A percentile compares a stretch with the other conserved stretches of the same genome.
Conservation (phyloP, 2,797 vertebrate genomes). For the Clarias fuscus region DNA sequence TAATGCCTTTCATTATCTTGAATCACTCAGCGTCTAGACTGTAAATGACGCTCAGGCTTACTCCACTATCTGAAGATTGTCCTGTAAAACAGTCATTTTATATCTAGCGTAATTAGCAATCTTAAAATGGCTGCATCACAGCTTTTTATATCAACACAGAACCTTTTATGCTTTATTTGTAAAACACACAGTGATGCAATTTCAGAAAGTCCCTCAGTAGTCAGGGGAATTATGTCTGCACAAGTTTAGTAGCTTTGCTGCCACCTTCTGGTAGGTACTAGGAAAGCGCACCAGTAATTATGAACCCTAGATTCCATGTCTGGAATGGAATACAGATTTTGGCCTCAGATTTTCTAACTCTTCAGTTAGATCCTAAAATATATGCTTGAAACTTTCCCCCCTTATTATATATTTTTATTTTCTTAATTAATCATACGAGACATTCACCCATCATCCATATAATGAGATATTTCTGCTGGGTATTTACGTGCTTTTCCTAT, state of each 20-base stretch:
- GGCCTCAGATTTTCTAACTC: not conserved
- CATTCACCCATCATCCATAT: not conserved
- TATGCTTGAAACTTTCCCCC: not conserved
- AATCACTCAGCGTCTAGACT: slow-evolving; percentile 54
- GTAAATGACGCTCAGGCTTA: slow-evolving; percentile 44
- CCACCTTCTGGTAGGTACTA: slow-evolving; percentile 47
- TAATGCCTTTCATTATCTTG: slow-evolving; percentile 51
- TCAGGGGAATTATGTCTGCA: slow-evolving; percentile 26
- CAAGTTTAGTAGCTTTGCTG: slow-evolving; percentile 42
- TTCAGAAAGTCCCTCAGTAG: slow-evolving; percentile 45
- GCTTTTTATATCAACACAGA: slow-evolving; percentile 22
- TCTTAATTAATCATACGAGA: not conserved
- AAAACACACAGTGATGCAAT: slow-evolving; percentile 39
- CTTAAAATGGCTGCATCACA: slow-evolving; percentile 27
- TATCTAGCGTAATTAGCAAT: slow-evolving; percentile 49
- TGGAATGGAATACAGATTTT: not conserved
- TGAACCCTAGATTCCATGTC: not conserved
- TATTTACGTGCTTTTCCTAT: not conserved
- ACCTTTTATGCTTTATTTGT: slow-evolving; percentile 42
- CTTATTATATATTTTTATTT: not conserved
- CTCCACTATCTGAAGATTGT: slow-evolving; percentile 40
- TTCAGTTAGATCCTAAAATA: not conserved
- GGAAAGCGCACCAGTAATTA: not conserved
- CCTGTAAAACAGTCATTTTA: slow-evolving; percentile 50
- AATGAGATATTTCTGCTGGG: not conserved